Percentiles rank a stretch among this genome's conserved stretches.
phyloP scores from a whole-genome alignment of 2,888 invertebrate species.

The Nomada fucata region DNA sequence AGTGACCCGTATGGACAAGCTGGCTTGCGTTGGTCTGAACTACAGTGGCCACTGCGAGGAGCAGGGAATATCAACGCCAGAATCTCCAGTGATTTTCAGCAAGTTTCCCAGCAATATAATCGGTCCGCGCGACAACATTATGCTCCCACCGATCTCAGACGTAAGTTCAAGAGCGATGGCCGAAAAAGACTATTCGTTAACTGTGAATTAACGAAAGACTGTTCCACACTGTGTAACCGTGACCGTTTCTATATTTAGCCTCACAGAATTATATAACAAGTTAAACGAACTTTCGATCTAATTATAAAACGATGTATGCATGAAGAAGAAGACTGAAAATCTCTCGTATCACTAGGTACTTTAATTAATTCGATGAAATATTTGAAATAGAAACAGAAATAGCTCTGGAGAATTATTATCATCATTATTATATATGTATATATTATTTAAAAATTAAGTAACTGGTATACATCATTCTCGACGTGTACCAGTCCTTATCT shows the following conservation, averaged over 20 bases:
- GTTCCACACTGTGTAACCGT: background rate
- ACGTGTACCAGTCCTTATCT: background rate
- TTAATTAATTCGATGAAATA: no score
- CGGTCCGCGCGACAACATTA: slow-evolving; percentile 89
- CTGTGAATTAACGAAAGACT: no score
- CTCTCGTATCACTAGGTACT: no score
- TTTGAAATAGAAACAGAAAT: no score
- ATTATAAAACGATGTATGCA: slow-evolving; percentile 29
- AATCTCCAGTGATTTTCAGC: slow-evolving; percentile 93
- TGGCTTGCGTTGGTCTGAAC: slow-evolving; percentile 94
- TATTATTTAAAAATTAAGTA: no score
- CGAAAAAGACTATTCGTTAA: background rate
- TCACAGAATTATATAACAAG: slow-evolving; percentile 37
- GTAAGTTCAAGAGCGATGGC: slow-evolving; percentile 83
- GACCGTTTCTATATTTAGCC: slow-evolving; percentile 50
- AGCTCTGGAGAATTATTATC: no score
- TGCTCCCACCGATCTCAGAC: slow-evolving; percentile 87
- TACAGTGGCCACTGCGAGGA: slow-evolving; percentile 94
- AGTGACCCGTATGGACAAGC: slow-evolving; percentile 92
- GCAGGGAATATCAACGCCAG: slow-evolving; percentile 90
- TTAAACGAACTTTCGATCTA: slow-evolving; percentile 48
- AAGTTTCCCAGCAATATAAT: slow-evolving; percentile 93
- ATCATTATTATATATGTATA: no score
- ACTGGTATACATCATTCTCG: background rate
- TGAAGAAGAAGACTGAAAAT: background rate